Evolutionary conservation across 2,888 invertebrate species (phyloP).

Genomic region (Xylocampa areola): DNA sequence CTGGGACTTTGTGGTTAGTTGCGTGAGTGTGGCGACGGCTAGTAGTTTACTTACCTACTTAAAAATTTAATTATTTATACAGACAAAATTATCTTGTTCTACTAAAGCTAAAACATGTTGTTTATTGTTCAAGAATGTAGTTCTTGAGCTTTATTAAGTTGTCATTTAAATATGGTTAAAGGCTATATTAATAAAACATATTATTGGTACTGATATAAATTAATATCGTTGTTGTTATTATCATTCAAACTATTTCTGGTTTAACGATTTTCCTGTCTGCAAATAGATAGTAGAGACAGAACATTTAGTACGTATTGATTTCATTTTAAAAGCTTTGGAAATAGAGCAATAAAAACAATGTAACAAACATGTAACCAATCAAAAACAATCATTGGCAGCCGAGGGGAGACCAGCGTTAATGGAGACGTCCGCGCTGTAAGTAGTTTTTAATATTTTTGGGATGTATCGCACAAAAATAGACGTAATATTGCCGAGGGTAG

Average conservation of each 20-base stretch:
- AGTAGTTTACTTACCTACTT: slow-evolving; percentile 12
- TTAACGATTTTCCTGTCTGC: not conserved
- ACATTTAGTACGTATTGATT: slow-evolving; percentile 40
- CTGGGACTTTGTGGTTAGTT: slow-evolving; percentile 12
- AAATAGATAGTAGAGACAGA: slow-evolving; percentile 8
- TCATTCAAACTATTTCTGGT: not conserved
- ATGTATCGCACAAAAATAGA: slow-evolving; percentile 81
- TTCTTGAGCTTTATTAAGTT: not conserved
- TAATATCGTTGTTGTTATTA: too few species aligned
- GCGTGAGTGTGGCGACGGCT: not conserved
- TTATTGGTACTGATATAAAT: not conserved
- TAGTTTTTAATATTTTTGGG: slow-evolving; percentile 88
- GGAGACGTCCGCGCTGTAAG: slow-evolving; percentile 85
- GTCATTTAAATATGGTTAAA: not conserved
- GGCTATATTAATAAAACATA: not conserved
- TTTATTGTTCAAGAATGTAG: slow-evolving; percentile 8
- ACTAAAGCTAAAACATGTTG: not conserved
- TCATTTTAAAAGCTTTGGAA: slow-evolving; percentile 53
- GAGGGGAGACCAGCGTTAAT: slow-evolving; percentile 80
- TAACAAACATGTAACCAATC: slow-evolving; percentile 74
- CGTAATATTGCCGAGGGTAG: slow-evolving; percentile 71
- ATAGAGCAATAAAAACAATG: slow-evolving; percentile 59
- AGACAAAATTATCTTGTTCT: slow-evolving; percentile 22
- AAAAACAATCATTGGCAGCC: slow-evolving; percentile 75
- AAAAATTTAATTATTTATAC: slow-evolving; percentile 1